These are phyloP conservation scores for Dolichopus griseipennis DNA, from an alignment of 2,888 invertebrate genomes.

Conservation along the genomic window DNA sequence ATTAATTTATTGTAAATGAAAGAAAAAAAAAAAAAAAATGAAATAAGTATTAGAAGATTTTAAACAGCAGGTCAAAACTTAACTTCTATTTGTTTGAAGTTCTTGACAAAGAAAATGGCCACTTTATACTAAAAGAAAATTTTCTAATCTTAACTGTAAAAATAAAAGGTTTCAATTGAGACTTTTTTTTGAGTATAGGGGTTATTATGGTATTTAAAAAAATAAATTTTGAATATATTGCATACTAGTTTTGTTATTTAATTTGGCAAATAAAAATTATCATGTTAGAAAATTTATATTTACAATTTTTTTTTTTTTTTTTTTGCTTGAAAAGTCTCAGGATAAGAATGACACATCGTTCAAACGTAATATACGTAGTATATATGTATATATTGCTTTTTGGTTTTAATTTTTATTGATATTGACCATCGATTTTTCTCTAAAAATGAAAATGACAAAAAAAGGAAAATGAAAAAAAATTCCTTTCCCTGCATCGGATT, in stretches of 20 bases:
- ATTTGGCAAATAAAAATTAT: no score
- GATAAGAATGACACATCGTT: background rate
- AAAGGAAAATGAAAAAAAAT: background rate
- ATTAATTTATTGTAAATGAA: no score
- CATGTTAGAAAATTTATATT: background rate
- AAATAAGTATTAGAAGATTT: background rate
- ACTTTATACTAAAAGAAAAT: background rate
- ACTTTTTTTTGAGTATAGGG: background rate
- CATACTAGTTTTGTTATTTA: no score
- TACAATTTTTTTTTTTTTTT: background rate
- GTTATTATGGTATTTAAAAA: background rate
- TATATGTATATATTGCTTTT: background rate
- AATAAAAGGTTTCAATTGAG: background rate
- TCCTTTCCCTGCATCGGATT: conserved; percentile 2
- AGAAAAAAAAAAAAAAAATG: no score
- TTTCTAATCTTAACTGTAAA: background rate
- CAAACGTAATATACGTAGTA: background rate
- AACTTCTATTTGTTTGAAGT: background rate
- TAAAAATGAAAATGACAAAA: background rate
- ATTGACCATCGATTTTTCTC: conserved; percentile 6
- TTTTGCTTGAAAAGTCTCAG: background rate
- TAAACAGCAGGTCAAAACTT: background rate
- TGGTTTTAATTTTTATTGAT: background rate
- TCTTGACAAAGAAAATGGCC: conserved; percentile 6
- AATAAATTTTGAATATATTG: no score